Base-by-base conservation (phyloP, 2,797 vertebrate genomes). In the Esox masquinongy region DNA sequence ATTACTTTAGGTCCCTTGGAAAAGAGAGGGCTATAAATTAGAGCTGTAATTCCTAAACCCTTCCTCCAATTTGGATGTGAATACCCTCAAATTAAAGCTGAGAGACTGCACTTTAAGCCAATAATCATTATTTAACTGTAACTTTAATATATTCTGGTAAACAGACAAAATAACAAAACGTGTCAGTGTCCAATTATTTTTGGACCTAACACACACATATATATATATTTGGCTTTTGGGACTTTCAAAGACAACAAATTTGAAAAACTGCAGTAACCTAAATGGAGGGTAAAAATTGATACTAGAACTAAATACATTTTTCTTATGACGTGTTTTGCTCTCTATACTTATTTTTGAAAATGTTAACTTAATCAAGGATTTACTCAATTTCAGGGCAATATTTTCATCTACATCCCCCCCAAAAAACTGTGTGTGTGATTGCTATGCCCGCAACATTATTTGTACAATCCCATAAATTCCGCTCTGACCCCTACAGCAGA, bases 391-490 rank as follows among this genome's bases (percentile, higher is more conserved):
- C 19, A 22, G 56, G n/a, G 36, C 67, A 68, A n/a, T 68, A n/a
- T 75, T 79, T 53, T 68, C 1, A 16, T 56, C 53, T n/a, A 2
- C 9, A n/a, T 56, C 7, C 36, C 36, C 36, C 53, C 8, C 9
- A n/a, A 22, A 56, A n/a, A 3, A 56, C 0, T 5, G 6, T 9
- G 19, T 39, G 50, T 59, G 50, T 59, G 43, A 36, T 68, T 47
- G 0, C 7, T 63, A 39, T 72, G 19, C 29, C 72, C 77, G 53
- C 56, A n/a, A 59, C 74, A 80, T 6, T 34, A 3, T 72, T 26
- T 68, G 39, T 15, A 47, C 76, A 74, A 72, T 79, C 8, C 68
- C 74, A 69, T 24, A 17, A n/a, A 19, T 68, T 15, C 34, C 34
- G 29, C 56, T 63, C 59, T 68, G 66, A 51, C 59, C 75, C 26